These are phyloP conservation scores for Diadema setosum DNA, from an alignment of 35 echinoderm and acorn worm species.

Conservation along the genomic window DNA sequence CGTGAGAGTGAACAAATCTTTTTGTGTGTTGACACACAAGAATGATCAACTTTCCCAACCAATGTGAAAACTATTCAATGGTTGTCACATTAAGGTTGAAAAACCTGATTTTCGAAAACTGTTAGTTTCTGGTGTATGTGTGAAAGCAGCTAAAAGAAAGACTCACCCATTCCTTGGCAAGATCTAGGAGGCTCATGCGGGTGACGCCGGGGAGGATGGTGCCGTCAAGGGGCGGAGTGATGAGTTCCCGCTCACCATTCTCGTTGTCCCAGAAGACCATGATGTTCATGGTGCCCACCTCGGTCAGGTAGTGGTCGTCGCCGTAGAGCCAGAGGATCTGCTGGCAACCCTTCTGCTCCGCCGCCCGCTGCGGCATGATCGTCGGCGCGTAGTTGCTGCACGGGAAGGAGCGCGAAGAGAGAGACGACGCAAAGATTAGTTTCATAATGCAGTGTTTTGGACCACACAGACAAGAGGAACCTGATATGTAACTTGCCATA, in stretches of 20 bases:
- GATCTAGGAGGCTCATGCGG: conserved; percentile 75
- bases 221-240: conserved; percentile 90
- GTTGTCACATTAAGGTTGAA: too few relatives aligned
- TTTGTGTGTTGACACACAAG: too few relatives aligned
- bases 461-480: too few relatives aligned
- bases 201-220: conserved; percentile 90
- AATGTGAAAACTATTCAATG: too few relatives aligned
- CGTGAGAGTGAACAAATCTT: too few relatives aligned
- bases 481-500: too few relatives aligned
- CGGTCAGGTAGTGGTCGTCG: conserved; percentile 86
- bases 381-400: conserved; percentile 86
- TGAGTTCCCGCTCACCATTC: conserved; percentile 75
- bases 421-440: too few relatives aligned
- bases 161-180: conserved; percentile 82
- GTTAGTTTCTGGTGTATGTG: too few relatives aligned
- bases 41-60: too few relatives aligned
- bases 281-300: conserved; percentile 97
- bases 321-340: conserved; percentile 94
- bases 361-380: conserved; percentile 74
- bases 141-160: too few relatives aligned
- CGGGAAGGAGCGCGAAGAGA: not conserved
- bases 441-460: too few relatives aligned
- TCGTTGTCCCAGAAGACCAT: conserved; percentile 93
- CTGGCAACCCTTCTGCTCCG: conserved; percentile 75
- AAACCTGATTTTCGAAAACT: too few relatives aligned